Conservation (phyloP, 2,113 vertebrate genomes). For the Forbesichthys agassizii region DNA sequence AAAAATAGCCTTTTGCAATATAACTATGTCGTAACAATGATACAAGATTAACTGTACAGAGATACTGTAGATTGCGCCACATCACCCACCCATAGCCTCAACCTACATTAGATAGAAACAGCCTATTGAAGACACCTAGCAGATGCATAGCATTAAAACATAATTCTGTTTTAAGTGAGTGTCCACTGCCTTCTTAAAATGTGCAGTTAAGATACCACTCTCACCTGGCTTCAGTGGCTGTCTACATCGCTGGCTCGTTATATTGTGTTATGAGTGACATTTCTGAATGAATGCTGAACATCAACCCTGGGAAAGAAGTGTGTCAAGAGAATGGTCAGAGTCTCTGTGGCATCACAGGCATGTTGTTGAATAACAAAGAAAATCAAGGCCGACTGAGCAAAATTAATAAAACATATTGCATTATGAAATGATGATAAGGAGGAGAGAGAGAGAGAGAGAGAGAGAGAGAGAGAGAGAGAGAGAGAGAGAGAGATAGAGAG, state of each 20-base stretch:
- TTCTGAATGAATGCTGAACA: constrained; percentile 13
- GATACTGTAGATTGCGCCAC: no score
- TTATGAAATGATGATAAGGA: constrained; percentile 50
- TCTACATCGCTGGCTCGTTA: background rate
- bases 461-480: background rate
- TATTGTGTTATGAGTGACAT: constrained; percentile 50
- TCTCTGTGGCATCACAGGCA: constrained; percentile 31
- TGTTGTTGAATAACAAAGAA: constrained; percentile 50
- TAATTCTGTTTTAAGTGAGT: no score
- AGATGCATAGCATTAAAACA: no score
- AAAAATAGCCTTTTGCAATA: no score
- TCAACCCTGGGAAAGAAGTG: constrained; percentile 43
- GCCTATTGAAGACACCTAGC: no score
- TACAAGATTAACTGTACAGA: no score
- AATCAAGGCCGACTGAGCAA: constrained; percentile 46
- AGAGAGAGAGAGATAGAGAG: constrained; percentile 6
- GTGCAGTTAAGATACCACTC: no score
- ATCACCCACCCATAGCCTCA: no score
- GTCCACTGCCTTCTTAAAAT: no score
- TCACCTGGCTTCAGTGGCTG: no score
- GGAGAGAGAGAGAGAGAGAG: constrained; percentile 18
- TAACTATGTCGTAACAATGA: no score
- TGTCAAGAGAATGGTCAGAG: constrained; percentile 45
- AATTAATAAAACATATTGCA: constrained; percentile 63
- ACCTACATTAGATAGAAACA: no score